These are phyloP conservation scores for Irena cyanogastra DNA, from an alignment of 2,113 vertebrate genomes.

Conservation along the genomic window DNA sequence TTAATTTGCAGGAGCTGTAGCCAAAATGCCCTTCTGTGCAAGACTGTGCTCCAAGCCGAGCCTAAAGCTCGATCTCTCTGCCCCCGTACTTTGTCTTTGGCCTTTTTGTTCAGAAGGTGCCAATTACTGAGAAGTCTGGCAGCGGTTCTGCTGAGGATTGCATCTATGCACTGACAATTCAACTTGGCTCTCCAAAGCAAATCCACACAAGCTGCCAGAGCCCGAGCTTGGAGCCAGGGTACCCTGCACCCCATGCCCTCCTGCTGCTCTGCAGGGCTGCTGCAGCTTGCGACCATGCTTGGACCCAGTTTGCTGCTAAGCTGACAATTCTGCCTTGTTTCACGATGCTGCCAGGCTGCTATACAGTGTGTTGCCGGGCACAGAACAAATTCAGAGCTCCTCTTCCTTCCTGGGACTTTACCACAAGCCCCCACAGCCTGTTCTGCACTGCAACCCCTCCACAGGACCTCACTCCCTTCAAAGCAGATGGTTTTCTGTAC, in stretches of 20 bases:
- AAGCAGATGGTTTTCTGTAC: background rate
- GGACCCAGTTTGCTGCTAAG: background rate
- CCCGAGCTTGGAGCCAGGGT: accelerated
- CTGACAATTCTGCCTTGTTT: background rate
- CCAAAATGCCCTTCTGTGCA: background rate
- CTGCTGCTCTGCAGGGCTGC: background rate
- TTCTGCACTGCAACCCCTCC: accelerated
- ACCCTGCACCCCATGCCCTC: accelerated
- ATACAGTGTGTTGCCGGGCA: background rate
- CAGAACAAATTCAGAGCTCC: background rate
- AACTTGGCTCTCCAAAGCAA: background rate
- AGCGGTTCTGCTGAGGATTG: background rate
- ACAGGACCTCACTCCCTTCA: background rate
- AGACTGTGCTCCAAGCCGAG: accelerated
- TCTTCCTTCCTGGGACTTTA: background rate
- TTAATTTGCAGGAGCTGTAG: background rate
- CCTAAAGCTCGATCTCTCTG: background rate
- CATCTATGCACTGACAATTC: background rate
- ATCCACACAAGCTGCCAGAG: background rate
- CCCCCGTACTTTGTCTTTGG: background rate
- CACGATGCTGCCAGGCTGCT: background rate
- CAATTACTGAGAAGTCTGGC: background rate
- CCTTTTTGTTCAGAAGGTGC: constrained; percentile 8
- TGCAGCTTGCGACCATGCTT: accelerated
- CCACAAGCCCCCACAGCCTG: background rate